Evolutionary conservation across 2,797 vertebrate species (phyloP).

Genomic region (Leptodactylus fallax): DNA sequence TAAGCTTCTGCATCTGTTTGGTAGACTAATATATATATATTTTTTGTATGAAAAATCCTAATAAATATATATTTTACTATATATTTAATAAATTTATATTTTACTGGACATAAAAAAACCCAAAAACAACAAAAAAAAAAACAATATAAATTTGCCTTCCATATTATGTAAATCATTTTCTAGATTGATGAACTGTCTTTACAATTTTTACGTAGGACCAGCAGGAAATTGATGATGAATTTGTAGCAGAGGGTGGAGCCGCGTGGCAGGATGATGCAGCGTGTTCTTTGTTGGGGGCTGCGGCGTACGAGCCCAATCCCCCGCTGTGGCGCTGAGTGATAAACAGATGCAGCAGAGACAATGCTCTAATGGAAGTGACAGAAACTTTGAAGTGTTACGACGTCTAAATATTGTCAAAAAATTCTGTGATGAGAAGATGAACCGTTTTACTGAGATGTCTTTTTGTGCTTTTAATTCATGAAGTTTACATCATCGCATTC

Average conservation of each 20-base stretch:
- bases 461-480: not conserved
- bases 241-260: not conserved
- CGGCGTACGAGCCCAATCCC: not conserved
- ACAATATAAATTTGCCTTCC: not conserved
- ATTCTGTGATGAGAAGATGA: not conserved
- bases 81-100: too few relatives aligned
- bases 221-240: not conserved
- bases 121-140: too few relatives aligned
- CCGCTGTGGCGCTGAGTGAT: not conserved
- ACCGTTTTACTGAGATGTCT: not conserved
- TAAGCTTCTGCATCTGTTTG: too few relatives aligned
- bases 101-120: too few relatives aligned
- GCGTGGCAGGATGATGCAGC: not conserved
- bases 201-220: not conserved
- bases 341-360: constrained; percentile 4
- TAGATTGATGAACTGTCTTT: not conserved
- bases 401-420: not conserved
- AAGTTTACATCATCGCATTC: not conserved
- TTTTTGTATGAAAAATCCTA: not conserved
- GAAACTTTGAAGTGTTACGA: not conserved
- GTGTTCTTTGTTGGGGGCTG: not conserved
- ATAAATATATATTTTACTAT: too few relatives aligned
- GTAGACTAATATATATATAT: not conserved
- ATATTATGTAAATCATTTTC: not conserved
- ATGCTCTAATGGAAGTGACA: not conserved